Base-by-base conservation (phyloP, 2,888 invertebrate species). In the Toxonevra muliebris region DNA sequence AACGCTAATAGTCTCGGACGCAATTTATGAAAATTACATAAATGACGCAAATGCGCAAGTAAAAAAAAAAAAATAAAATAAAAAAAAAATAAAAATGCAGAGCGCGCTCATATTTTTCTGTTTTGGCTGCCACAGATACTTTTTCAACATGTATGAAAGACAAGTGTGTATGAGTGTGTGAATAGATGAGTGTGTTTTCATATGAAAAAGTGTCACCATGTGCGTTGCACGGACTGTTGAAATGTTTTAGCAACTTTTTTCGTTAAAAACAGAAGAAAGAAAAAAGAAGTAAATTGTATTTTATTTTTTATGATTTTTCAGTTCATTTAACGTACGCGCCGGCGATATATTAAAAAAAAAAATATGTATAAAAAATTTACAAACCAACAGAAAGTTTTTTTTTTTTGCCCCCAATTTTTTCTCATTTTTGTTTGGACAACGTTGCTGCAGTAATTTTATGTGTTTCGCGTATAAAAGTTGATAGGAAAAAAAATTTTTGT, bases 1-100 rank as follows among this genome's bases (percentile, higher is more conserved):
- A 73, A 72, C 78, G 76, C 75, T 77, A 79, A 79, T 79, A 76
- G 78, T 74, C 76, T 73, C 72, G 76, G 76, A 76, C 73, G 76
- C 76, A 78, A 78, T 78, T 78, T 78, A 77, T 77, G 76, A 78
- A 78, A 78, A 79, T 77, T 78, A 78, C 79, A 77, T 74, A 75
- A 76, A 76, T 75, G 78, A 76, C 73, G 71, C 70, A 40, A 53
- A 41, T 10, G 48, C 4, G 12, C 42, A 43, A 48, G 12, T 71
- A 74, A 64, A 68, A 71, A 75, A 71, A 65, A 71, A 71, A 72
- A n/a, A n/a, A n/a, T n/a, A n/a, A 74, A 64, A 68, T 71, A 75
- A 71, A 65, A 71, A 71, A 72, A 74, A 64, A 68, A 71, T 74
- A 71, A 65, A 71, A 71, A 72, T 66, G 70, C 74, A 74, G 70